A percentile compares a stretch with the other conserved stretches of the same genome.
phyloP scores from a whole-genome alignment of 2,888 invertebrate species.

The Tachina fera region DNA sequence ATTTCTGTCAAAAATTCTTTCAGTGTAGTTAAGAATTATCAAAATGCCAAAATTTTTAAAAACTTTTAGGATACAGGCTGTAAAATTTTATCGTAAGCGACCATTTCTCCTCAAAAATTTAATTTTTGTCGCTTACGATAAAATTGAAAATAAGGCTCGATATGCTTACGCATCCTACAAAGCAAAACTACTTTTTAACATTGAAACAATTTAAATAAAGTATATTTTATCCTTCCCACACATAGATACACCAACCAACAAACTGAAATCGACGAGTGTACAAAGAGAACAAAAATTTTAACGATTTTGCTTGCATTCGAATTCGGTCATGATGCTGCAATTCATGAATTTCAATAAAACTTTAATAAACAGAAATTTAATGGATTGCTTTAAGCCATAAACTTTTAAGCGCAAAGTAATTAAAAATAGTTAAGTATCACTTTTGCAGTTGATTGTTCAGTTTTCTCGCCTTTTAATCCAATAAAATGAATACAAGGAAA shows the following conservation, averaged over 20 bases:
- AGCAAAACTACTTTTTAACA: constrained; percentile 20
- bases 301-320: constrained; percentile 5
- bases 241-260: neutral
- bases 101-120: too few species aligned
- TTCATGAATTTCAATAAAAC: constrained; percentile 36
- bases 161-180: neutral
- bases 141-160: too few species aligned
- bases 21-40: too few species aligned
- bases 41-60: too few species aligned
- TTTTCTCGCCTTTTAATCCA: neutral
- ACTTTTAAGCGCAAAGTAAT: constrained; percentile 66
- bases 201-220: constrained; percentile 40
- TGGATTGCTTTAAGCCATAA: constrained; percentile 62
- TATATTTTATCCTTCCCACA: neutral
- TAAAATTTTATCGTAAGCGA: too few species aligned
- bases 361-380: constrained; percentile 45
- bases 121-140: too few species aligned
- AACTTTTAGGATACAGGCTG: too few species aligned
- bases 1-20: too few species aligned
- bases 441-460: constrained; percentile 14
- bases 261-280: neutral
- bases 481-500: neutral
- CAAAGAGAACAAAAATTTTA: too few species aligned
- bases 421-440: constrained; percentile 60
- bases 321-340: constrained; percentile 45